phyloP scores from a whole-genome alignment of 1,140 invertebrate species.

The Drosophila sp. region DNA sequence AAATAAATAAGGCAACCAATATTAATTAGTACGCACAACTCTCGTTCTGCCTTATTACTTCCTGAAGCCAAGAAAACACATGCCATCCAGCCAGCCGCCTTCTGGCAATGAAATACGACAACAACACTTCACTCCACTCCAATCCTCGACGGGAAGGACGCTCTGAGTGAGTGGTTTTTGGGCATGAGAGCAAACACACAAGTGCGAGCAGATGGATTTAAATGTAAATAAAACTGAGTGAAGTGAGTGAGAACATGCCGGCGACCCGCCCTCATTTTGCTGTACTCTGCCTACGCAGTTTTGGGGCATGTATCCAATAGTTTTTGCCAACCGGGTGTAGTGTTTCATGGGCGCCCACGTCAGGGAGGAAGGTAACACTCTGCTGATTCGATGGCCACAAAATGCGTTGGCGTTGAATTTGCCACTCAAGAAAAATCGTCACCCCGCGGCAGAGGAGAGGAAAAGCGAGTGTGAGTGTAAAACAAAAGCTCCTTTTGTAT shows the following conservation, averaged over 20 bases:
- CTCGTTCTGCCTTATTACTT: constrained; percentile 25
- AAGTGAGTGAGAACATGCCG: constrained; percentile 36
- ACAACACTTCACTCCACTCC: not conserved
- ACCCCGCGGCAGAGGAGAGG: not conserved
- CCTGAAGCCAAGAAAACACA: constrained; percentile 37
- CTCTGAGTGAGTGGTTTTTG: not conserved
- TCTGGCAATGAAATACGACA: constrained; percentile 47
- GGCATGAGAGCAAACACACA: constrained; percentile 4
- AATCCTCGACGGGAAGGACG: not conserved
- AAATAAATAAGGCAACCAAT: constrained; percentile 67
- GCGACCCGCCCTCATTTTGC: constrained; percentile 37
- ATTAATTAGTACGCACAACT: constrained; percentile 59
- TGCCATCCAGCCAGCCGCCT: constrained; percentile 14
- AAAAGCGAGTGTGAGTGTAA: not conserved
- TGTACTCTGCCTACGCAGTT: constrained; percentile 34
- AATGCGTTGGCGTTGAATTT: constrained; percentile 45
- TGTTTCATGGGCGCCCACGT: constrained; percentile 49
- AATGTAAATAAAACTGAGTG: constrained; percentile 46
- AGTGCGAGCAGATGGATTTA: not conserved
- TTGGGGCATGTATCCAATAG: constrained; percentile 51
- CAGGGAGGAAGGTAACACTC: constrained; percentile 42
- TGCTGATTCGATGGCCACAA: constrained; percentile 48
- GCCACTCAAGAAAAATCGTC: constrained; percentile 33
- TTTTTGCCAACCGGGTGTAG: constrained; percentile 44
- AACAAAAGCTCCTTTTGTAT: constrained; percentile 36